A percentile compares a stretch with the other conserved stretches of the same genome.
Evolutionary conservation across 2,888 invertebrate genomes (phyloP).

Genomic region (Polymixis flavicincta): DNA sequence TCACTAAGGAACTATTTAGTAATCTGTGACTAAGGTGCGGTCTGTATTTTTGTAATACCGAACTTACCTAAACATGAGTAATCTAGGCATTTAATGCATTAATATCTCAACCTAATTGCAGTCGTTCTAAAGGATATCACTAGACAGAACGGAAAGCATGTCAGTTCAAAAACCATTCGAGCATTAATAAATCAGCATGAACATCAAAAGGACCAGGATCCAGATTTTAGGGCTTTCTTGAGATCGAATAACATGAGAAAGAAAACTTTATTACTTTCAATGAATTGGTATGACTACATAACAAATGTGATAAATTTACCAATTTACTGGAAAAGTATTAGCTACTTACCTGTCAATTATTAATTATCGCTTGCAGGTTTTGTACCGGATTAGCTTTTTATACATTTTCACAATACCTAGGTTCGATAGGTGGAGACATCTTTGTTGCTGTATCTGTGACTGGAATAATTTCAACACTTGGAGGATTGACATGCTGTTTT

Average conservation of each 20-base stretch:
- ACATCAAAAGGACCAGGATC: constrained; percentile 63
- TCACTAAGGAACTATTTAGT: too few relatives aligned
- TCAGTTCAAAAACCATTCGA: constrained; percentile 68
- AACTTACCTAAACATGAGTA: not conserved
- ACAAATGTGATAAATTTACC: not conserved
- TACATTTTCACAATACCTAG: constrained; percentile 91
- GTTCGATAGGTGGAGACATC: constrained; percentile 88
- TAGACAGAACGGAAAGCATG: constrained; percentile 73
- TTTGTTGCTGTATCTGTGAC: constrained; percentile 89
- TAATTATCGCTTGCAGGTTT: constrained; percentile 83
- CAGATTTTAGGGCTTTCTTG: constrained; percentile 85
- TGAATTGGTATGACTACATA: constrained; percentile 88
- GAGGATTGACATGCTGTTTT: constrained; percentile 88
- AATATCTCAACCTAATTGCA: constrained; percentile 48
- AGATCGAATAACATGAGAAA: constrained; percentile 87
- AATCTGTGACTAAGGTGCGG: too few relatives aligned
- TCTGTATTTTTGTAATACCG: not conserved
- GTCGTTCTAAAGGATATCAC: constrained; percentile 79
- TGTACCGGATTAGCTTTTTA: constrained; percentile 90
- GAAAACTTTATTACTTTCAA: constrained; percentile 86
- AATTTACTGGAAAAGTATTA: not conserved
- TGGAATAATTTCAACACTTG: constrained; percentile 90
- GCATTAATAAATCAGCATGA: constrained; percentile 65
- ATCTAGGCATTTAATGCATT: not conserved
- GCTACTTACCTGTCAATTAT: not conserved